Conservation (phyloP, 2,888 invertebrate species). For the Lottia gigantea region DNA sequence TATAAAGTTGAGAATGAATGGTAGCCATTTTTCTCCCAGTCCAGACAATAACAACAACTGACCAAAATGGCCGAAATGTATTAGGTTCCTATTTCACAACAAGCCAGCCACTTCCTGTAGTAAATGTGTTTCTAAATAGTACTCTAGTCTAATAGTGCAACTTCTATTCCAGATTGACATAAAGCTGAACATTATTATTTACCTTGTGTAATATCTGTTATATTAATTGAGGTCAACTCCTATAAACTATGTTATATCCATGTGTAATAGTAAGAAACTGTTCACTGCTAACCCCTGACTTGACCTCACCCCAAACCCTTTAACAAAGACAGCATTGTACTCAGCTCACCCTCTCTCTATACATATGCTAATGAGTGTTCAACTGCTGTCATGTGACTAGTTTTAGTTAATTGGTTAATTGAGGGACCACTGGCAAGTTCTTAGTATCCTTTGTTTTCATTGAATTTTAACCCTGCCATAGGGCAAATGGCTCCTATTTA, state of each 20-base stretch:
- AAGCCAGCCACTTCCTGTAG: neutral
- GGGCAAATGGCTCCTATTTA: constrained; percentile 6
- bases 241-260: constrained; percentile 2
- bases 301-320: constrained; percentile 3
- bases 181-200: too few relatives aligned
- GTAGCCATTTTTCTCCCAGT: too few relatives aligned
- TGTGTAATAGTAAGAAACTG: neutral
- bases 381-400: constrained; percentile 8
- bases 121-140: too few relatives aligned
- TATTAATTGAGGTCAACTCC: neutral
- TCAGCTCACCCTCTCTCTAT: neutral
- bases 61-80: constrained; percentile 7
- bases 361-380: constrained; percentile 7
- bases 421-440: neutral
- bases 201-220: too few relatives aligned
- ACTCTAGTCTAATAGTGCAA: too few relatives aligned
- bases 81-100: neutral
- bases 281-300: constrained; percentile 7
- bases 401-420: constrained; percentile 10
- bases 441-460: neutral
- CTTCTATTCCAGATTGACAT: too few relatives aligned
- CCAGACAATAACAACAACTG: too few relatives aligned
- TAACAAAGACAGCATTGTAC: constrained; percentile 2
- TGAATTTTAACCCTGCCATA: neutral
- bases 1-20: too few relatives aligned